Evolutionary conservation across 2,797 vertebrate species (phyloP).

Genomic region (Muscicapa comitata): DNA sequence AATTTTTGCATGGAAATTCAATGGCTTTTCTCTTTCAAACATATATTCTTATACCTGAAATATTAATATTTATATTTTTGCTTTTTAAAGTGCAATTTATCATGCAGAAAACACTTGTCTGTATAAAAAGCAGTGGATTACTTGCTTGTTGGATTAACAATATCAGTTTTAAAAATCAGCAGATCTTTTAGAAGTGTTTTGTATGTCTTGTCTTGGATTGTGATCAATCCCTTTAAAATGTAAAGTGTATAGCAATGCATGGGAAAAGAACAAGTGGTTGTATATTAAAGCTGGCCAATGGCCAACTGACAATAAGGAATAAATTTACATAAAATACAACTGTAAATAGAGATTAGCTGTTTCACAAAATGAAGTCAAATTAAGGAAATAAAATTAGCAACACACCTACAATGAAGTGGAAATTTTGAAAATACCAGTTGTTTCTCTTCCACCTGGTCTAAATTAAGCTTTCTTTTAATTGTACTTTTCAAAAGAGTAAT

Average conservation of each 20-base stretch:
- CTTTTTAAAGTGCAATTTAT: neutral
- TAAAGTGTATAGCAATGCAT: neutral
- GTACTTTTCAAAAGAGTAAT: neutral
- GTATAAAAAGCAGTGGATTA: neutral
- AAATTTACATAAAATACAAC: neutral
- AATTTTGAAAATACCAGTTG: neutral
- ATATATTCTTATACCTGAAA: neutral
- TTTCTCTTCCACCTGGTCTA: constrained; percentile 17
- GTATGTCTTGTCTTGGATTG: neutral
- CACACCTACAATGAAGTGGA: neutral
- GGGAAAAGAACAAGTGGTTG: neutral
- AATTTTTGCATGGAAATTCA: neutral
- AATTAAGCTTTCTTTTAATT: constrained; percentile 2
- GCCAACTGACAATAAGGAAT: neutral
- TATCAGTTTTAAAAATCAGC: neutral
- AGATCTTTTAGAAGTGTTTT: neutral
- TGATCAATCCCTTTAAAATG: neutral
- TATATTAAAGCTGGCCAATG: neutral
- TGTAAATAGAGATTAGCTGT: constrained; percentile 11
- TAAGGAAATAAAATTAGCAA: constrained; percentile 24
- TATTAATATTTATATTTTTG: neutral
- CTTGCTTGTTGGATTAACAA: neutral
- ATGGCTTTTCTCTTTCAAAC: neutral
- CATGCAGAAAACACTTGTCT: neutral
- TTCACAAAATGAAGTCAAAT: constrained; percentile 11